Percentiles rank a stretch among this genome's conserved stretches.
Evolutionary conservation across 2,797 vertebrate genomes (phyloP).

Genomic region (Stomatorhinus walkeri): DNA sequence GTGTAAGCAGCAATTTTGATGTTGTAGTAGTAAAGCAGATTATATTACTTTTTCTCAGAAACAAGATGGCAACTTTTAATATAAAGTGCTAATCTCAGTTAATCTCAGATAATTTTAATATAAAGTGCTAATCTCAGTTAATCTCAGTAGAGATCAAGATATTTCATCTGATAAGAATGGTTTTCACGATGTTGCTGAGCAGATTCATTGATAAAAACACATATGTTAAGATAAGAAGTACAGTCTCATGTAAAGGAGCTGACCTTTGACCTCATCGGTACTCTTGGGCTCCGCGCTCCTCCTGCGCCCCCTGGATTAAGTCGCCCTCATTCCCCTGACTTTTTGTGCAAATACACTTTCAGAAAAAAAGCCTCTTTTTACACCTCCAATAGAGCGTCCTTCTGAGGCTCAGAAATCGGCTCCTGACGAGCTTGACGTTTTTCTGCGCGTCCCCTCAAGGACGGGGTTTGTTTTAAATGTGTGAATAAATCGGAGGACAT

Average conservation of each 20-base stretch:
- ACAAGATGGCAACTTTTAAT: slow-evolving; percentile 6
- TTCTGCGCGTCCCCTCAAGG: not conserved
- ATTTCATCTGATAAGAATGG: slow-evolving; percentile 11
- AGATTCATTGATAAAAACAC: slow-evolving; percentile 5
- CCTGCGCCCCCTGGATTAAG: slow-evolving; percentile 13
- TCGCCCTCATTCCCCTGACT: slow-evolving; percentile 23
- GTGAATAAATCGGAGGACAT: no score
- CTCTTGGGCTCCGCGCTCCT: not conserved
- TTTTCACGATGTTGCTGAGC: not conserved
- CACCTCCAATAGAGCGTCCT: not conserved
- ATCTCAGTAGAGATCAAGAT: not conserved
- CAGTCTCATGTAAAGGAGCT: not conserved
- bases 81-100: not conserved
- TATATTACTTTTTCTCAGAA: not conserved
- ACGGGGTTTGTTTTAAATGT: not conserved
- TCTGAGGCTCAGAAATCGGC: not conserved
- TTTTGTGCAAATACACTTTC: slow-evolving; percentile 22
- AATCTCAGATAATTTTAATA: not conserved
- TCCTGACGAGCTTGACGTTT: not conserved
- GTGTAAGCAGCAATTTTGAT: no score
- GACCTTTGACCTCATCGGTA: slow-evolving; percentile 28
- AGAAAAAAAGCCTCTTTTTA: slow-evolving; percentile 23
- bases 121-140: not conserved
- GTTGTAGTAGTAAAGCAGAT: not conserved
- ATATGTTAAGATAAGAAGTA: not conserved